Evolutionary conservation across 1,140 invertebrate genomes (phyloP), one percentile per base, ranked within the genome.

Genomic region (Drosophila santomea): DNA sequence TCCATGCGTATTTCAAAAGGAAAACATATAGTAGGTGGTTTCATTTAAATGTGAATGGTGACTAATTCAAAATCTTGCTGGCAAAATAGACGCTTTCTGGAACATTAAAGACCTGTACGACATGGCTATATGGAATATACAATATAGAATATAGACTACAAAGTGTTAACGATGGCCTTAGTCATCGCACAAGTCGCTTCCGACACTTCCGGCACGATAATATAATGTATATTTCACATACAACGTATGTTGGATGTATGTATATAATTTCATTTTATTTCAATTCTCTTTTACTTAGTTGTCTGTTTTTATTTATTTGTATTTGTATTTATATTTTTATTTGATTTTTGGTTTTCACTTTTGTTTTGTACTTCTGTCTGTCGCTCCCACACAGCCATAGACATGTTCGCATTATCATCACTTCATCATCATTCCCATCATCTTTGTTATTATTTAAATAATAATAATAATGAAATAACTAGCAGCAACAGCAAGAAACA

Each of bases 171-270:
- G 23, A 66, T 12, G 66, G 67, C 43, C 67, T 71, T 57, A 71
- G 64, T 71, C 68, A 71, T 71, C 50, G 17, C 38, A 17, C 62
- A 55, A 68, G 66, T 36, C 64, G 56, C 51, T 71, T 71, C 68
- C 68, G 68, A 57, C 68, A 71, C 68, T 57, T 58, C 68, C 64
- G 66, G 52, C 68, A 71, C 44, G 68, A 71, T 71, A 71, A 58
- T 71, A 71, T 56, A 48, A 47, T 71, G 44, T 64, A 44, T 55
- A 8, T 10, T 32, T 8, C 32, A 32, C 8, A 32, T 32, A 32
- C 7, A 41, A 28, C 5, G 12, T 45, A 45, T 43, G 41, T 43
- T 39, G 55, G 51, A 10, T 7, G 8, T 32, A 32, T 10, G 8
- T 32, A 32, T 52, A 47, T 68, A 67, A 69, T 47, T 57, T 69